A percentile compares a stretch with the other conserved stretches of the same genome.
These are phyloP conservation scores for Oeneis ivallda DNA, from an alignment of 2,888 invertebrate genomes.

Conservation along the genomic window DNA sequence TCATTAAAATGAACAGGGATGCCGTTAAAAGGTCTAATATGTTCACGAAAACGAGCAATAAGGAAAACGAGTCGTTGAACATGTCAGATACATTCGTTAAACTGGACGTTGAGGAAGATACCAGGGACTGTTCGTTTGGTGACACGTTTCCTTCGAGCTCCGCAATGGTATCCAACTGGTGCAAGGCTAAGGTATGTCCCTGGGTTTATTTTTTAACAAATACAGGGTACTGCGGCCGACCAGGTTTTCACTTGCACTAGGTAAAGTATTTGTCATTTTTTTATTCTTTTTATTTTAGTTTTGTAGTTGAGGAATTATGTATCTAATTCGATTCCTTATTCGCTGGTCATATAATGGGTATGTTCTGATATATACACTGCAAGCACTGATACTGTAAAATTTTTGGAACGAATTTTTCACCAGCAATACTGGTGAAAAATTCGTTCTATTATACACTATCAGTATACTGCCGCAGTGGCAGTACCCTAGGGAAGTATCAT, in stretches of 20 bases:
- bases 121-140: conserved; percentile 65
- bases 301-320: too few species aligned
- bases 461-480: too few species aligned
- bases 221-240: conserved; percentile 18
- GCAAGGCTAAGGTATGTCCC: conserved; percentile 58
- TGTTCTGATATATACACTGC: too few species aligned
- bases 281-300: too few species aligned
- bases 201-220: conserved; percentile 32
- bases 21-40: neutral
- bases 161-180: conserved; percentile 49
- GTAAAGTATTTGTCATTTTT: conserved; percentile 9
- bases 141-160: conserved; percentile 49
- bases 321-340: too few species aligned
- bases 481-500: too few species aligned
- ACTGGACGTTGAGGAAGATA: conserved; percentile 66
- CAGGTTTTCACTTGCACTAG: conserved; percentile 11
- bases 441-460: too few species aligned
- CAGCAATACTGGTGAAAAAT: too few species aligned
- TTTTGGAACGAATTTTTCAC: too few species aligned
- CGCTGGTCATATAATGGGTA: too few species aligned
- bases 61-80: conserved; percentile 39
- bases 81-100: conserved; percentile 54
- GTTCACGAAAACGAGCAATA: conserved; percentile 52
- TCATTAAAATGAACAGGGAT: neutral
- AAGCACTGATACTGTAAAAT: too few species aligned